Conservation (phyloP, 2,113 vertebrate genomes). For the Otus sunia region DNA sequence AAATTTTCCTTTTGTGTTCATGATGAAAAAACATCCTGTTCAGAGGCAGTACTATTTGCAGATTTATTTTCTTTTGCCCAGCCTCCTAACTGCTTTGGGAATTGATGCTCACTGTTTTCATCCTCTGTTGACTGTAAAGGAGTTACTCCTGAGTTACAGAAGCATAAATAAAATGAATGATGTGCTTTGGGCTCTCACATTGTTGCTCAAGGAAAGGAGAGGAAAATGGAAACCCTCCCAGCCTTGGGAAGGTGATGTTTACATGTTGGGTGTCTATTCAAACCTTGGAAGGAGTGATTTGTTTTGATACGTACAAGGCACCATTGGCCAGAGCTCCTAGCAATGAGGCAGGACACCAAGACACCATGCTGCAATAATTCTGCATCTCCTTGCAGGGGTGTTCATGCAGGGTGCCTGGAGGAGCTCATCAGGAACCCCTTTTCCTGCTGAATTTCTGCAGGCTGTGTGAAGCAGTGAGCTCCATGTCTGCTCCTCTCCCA, state of each 20-base stretch:
- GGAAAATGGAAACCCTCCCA: neutral
- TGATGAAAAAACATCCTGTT: neutral
- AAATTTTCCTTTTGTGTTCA: neutral
- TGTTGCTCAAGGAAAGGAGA: neutral
- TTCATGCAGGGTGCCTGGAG: neutral
- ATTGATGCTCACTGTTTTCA: neutral
- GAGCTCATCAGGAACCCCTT: neutral
- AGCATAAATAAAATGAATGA: neutral
- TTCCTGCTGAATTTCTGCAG: neutral
- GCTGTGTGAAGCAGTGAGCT: neutral
- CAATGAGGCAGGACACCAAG: neutral
- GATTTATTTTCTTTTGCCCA: neutral
- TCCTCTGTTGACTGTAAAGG: neutral
- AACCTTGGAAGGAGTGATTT: neutral
- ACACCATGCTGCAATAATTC: rapidly evolving
- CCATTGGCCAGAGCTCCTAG: rapidly evolving
- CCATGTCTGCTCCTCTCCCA: neutral
- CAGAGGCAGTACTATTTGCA: neutral
- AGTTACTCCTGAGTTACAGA: neutral
- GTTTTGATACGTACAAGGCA: neutral
- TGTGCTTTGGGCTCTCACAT: neutral
- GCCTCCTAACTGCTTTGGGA: neutral
- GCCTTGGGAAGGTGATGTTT: neutral
- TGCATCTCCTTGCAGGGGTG: neutral
- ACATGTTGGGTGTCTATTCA: neutral